Base-by-base conservation (phyloP, 1,140 invertebrate genomes). In the Holcopasites calliopsidis region DNA sequence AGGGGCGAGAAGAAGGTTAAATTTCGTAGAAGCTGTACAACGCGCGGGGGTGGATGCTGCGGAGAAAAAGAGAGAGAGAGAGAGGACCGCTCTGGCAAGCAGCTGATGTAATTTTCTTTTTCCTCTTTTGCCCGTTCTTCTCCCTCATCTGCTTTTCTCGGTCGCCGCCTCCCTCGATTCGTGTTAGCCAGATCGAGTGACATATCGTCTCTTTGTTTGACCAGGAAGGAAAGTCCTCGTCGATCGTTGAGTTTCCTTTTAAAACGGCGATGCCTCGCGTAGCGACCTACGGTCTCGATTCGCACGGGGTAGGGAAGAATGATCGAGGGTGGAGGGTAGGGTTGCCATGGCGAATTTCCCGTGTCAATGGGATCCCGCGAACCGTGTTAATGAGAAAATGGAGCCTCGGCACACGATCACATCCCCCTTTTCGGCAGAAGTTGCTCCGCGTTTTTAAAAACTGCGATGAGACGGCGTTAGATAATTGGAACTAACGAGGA, bases 141-240 rank as follows among this genome's bases (percentile, higher is more conserved):
- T 44, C 18, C 68, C 8, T 13, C 49, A 26, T 26, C 28, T 16
- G 1, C 2, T 35, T 7, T 6, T 50, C 5, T 5, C 5, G n/a
- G n/a, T n/a, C n/a, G n/a, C 18, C 7, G 31, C 31, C n/a, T 50
- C n/a, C 38, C 8, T 21, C 28, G 8, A n/a, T n/a, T n/a, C 21
- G 49, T 42, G 49, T 55, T 21, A 35, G 18, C 47, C 10, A 21
- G 11, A 47, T 52, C 50, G n/a, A 49, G 4, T 35, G 60, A 78
- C 77, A 82, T 83, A 47, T 47, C 66, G 75, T n/a, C 62, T 78
- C 81, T 78, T 83, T 82, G 81, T 79, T 71, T 57, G 80, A 44
- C 47, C 58, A 60, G 31, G 55, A 57, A 64, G 72, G 54, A 62
- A 44, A 70, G 49, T 60, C n/a, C 31, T 40, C 47, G 23, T 11